Percentiles rank a stretch among this genome's conserved stretches.
phyloP scores from a whole-genome alignment of 2,113 vertebrate genomes.

The Zootoca vivipara region DNA sequence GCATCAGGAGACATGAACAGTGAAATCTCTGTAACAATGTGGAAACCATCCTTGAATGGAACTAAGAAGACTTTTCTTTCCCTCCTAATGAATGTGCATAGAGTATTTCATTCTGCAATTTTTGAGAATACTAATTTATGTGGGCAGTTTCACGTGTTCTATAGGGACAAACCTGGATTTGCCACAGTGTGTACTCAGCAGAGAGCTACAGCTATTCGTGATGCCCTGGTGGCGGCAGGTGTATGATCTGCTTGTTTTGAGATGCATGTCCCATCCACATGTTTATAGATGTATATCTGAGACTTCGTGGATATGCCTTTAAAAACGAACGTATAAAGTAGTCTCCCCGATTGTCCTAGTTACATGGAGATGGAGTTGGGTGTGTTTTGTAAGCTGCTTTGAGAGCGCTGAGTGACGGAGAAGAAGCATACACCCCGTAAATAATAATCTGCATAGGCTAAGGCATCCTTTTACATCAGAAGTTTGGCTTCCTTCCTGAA shows the following conservation, averaged over 20 bases:
- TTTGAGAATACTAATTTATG: accelerated
- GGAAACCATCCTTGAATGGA: neutral
- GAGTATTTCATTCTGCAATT: neutral
- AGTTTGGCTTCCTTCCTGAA: neutral
- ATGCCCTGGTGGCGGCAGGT: neutral
- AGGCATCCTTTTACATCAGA: neutral
- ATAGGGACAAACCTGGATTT: neutral
- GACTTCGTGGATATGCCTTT: neutral
- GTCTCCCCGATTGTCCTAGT: neutral
- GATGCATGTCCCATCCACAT: neutral
- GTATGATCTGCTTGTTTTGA: neutral
- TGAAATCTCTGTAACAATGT: conserved; percentile 3
- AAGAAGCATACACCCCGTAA: neutral
- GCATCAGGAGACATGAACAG: neutral
- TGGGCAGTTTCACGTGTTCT: accelerated
- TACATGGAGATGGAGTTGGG: too few species aligned
- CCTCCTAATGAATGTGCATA: accelerated
- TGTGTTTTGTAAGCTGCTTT: neutral
- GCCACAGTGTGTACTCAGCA: neutral
- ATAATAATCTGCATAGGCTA: neutral
- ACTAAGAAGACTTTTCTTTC: neutral
- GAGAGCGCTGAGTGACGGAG: neutral
- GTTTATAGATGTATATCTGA: neutral
- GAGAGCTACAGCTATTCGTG: neutral
- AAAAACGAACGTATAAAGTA: neutral